Percentiles rank a stretch among this genome's conserved stretches.
These are phyloP conservation scores for Columbina picui DNA, from an alignment of 2,113 vertebrate species.

Conservation along the genomic window DNA sequence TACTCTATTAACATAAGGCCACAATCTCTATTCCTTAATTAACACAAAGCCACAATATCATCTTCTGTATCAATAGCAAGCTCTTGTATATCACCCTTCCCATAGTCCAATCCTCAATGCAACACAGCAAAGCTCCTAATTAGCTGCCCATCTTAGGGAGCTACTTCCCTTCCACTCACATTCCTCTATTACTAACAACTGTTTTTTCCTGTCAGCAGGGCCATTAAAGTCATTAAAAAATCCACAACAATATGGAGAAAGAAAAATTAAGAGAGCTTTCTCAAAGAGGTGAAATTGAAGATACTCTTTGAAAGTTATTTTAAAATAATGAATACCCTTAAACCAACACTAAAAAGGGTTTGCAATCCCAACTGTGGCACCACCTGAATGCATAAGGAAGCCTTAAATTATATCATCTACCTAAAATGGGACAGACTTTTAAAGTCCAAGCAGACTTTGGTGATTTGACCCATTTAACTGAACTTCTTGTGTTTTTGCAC, in stretches of 20 bases:
- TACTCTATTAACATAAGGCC: neutral
- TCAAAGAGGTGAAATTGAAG: neutral
- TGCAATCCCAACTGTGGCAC: neutral
- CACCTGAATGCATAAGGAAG: neutral
- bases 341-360: neutral
- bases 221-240: neutral
- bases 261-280: neutral
- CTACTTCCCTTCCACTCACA: neutral
- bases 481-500: neutral
- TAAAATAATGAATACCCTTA: neutral
- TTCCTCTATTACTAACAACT: neutral
- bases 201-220: neutral
- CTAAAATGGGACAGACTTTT: neutral
- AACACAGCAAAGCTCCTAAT: neutral
- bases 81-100: neutral
- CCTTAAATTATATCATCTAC: neutral
- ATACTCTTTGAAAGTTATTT: fast-evolving
- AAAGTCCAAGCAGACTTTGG: neutral
- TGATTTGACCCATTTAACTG: neutral
- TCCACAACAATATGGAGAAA: neutral
- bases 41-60: neutral
- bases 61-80: neutral
- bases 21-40: neutral
- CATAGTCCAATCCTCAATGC: neutral
- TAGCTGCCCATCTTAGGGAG: neutral